Evolutionary conservation across 2,888 invertebrate genomes (phyloP), one percentile per base, ranked within the genome.

Genomic region (Ochropleura plecta): DNA sequence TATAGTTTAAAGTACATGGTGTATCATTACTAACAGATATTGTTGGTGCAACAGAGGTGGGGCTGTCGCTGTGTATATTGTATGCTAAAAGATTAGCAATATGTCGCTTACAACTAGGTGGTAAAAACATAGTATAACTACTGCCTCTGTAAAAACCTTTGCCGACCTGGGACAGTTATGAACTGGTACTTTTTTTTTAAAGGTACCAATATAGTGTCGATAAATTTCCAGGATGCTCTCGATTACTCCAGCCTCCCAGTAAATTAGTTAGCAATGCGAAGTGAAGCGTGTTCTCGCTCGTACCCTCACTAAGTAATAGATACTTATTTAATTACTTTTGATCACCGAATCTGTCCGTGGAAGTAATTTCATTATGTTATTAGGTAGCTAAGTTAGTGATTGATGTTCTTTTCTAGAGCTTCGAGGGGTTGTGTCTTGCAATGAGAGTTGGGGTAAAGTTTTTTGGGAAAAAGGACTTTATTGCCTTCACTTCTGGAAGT

Each of bases 291-390:
- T 30, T 48, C 51, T 14, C 30, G 30, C 30, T 30, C 30, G 53
- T 48, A 14, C 48, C 30, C 49, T 46, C 53, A 30, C n/a, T 55
- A 16, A 55, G 18, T 51, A 20, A 64, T 70, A 64, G 48, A 77
- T 78, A 65, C 59, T 70, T 60, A 78, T 60, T 65, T 70, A 53
- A 70, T 78, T 70, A 70, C 46, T 55, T 70, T 59, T 70, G 53
- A 78, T 78, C 69, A 49, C 49, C 55, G 60, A 60, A 48, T 76
- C 67, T 60, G 67, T 60, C 70, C 55, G 63, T 14, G 49, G 44
- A 40, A 76, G 78, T 63, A 70, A 70, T 78, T 63, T 55, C 18
- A 76, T 63, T 78, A 49, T 70, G 44, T 62, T 75, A 60, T 63
- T 77, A 55, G 53, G 30, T 59, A 18, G 5, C 55, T n/a, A 49